These are phyloP conservation scores for Echinometra lucunter DNA, from an alignment of 53 echinoderm and acorn worm species.

Conservation along the genomic window DNA sequence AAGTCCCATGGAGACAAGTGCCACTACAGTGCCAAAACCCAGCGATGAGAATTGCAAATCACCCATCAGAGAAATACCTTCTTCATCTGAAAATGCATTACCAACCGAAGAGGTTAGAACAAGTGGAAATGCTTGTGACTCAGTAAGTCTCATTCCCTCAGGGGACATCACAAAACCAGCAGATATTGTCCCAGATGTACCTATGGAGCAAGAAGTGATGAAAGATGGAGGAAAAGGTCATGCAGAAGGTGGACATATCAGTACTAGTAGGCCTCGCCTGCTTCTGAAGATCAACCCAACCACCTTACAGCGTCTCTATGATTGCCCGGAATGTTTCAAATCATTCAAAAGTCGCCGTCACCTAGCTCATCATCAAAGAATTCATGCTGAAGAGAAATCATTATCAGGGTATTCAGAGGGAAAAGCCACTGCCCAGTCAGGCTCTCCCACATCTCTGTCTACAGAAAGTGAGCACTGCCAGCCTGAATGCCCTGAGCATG, in stretches of 20 bases:
- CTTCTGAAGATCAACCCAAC: slow-evolving; percentile 79
- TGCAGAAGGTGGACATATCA: neutral
- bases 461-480: neutral
- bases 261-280: slow-evolving; percentile 56
- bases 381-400: slow-evolving; percentile 6
- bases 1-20: neutral
- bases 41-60: neutral
- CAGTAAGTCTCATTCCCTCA: neutral
- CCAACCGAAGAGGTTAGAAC: neutral
- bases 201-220: neutral
- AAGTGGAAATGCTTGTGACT: neutral
- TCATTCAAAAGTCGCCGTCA: slow-evolving; percentile 64
- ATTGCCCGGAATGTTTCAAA: slow-evolving; percentile 72
- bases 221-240: neutral
- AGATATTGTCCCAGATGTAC: neutral
- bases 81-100: no score
- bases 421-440: neutral
- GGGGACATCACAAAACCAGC: neutral
- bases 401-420: neutral
- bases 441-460: neutral
- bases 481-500: neutral
- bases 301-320: slow-evolving; percentile 71
- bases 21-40: neutral
- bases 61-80: neutral
- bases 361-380: slow-evolving; percentile 50